These are phyloP conservation scores for Ormyrus thymus DNA, from an alignment of 2,888 invertebrate genomes.

Conservation along the genomic window DNA sequence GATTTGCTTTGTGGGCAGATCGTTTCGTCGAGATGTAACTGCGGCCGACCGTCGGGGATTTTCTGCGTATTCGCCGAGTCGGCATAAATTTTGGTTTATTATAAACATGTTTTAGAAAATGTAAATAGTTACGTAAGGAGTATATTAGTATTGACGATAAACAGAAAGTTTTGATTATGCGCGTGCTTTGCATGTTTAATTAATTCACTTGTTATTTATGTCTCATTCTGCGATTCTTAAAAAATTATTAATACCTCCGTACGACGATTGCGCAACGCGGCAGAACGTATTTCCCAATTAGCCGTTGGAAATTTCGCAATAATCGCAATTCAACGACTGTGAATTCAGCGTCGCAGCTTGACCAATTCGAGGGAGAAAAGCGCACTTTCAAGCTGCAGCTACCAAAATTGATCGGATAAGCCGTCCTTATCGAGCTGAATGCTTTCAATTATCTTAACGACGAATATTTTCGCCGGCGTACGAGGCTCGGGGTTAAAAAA, in stretches of 20 bases:
- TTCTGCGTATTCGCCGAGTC: too few species aligned
- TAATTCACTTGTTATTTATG: not conserved
- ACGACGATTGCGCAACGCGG: too few species aligned
- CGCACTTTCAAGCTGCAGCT: not conserved
- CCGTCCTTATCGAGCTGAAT: conserved; percentile 22
- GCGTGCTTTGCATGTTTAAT: not conserved
- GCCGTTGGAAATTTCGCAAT: conserved; percentile 8
- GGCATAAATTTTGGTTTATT: too few species aligned
- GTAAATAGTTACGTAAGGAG: too few species aligned
- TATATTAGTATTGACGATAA: too few species aligned
- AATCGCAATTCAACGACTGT: not conserved
- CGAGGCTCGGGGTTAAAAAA: conserved; percentile 36
- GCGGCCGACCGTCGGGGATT: too few species aligned
- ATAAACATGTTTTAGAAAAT: too few species aligned
- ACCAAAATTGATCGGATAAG: conserved; percentile 33
- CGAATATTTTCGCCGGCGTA: conserved; percentile 2
- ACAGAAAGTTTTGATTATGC: too few species aligned
- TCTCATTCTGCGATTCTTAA: not conserved
- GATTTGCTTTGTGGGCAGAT: too few species aligned
- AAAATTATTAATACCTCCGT: not conserved
- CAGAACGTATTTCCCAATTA: not conserved
- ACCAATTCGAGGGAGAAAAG: not conserved
- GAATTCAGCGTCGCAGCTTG: not conserved
- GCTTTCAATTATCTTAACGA: conserved; percentile 12
- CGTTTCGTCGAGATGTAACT: too few species aligned